phyloP scores from a whole-genome alignment of 2,113 vertebrate species.

The Notarius lentiginosus region DNA sequence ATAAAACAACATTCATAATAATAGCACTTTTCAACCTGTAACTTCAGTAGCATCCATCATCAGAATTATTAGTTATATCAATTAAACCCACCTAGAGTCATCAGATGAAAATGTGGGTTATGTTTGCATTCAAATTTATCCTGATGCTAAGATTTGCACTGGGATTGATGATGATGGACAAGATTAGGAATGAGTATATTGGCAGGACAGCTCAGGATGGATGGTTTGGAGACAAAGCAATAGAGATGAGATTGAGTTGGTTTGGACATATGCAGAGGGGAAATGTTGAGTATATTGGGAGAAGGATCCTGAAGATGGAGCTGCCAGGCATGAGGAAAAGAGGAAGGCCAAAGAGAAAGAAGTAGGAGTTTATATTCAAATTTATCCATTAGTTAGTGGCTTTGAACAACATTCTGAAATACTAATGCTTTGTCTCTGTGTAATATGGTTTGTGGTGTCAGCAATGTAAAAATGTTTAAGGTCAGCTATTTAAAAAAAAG shows the following conservation, averaged over 20 bases:
- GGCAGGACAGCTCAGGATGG: too few species aligned
- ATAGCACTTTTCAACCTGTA: not conserved
- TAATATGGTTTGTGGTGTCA: not conserved
- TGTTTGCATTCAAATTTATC: not conserved
- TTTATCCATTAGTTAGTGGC: not conserved
- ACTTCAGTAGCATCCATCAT: not conserved
- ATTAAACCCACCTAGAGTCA: not conserved
- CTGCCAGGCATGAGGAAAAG: too few species aligned
- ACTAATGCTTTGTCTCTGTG: not conserved
- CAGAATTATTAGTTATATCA: constrained; percentile 5
- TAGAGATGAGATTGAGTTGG: too few species aligned
- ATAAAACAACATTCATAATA: not conserved
- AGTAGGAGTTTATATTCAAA: not conserved
- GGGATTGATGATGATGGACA: too few species aligned
- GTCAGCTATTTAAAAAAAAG: not conserved
- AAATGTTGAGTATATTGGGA: too few species aligned
- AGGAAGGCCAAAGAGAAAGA: too few species aligned
- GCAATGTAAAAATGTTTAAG: not conserved
- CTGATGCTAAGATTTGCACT: too few species aligned
- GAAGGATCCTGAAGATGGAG: too few species aligned
- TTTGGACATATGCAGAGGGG: too few species aligned
- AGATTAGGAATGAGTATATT: too few species aligned
- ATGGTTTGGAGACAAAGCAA: too few species aligned
- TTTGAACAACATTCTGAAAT: not conserved
- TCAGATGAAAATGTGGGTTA: not conserved